phyloP scores from a whole-genome alignment of 2,113 vertebrate genomes.

The Delphinapterus leucas region DNA sequence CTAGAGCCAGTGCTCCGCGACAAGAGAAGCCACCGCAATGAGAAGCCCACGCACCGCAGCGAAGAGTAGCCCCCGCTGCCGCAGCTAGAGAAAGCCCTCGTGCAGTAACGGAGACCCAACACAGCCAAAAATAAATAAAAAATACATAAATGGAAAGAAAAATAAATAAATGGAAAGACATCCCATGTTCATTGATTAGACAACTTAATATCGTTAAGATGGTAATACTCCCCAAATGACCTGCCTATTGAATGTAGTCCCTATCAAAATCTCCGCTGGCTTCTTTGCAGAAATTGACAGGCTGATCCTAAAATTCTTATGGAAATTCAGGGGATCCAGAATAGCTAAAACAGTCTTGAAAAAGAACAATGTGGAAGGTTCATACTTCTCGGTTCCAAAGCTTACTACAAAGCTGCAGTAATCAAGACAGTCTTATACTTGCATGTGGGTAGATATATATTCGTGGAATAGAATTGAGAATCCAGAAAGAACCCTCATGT shows the following conservation, averaged over 20 bases:
- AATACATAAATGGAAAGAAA: background rate
- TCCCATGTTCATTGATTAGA: background rate
- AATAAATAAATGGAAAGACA: background rate
- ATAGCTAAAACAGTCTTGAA: background rate
- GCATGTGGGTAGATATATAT: background rate
- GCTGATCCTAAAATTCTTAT: background rate
- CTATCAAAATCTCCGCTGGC: background rate
- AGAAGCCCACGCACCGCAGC: background rate
- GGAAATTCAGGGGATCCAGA: background rate
- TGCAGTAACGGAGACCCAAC: too few relatives aligned
- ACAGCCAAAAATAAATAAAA: too few relatives aligned
- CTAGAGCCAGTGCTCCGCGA: too few relatives aligned
- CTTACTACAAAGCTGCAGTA: background rate
- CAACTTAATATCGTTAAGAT: background rate
- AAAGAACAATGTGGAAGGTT: background rate
- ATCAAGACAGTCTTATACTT: background rate
- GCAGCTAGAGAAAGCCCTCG: too few relatives aligned
- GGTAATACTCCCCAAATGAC: background rate
- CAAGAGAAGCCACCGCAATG: too few relatives aligned
- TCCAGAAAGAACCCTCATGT: background rate
- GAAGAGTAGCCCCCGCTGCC: too few relatives aligned
- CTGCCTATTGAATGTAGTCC: background rate
- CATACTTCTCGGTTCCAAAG: background rate
- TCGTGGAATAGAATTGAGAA: background rate
- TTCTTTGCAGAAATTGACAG: conserved; percentile 11